Conservation (phyloP, 2,888 invertebrate genomes). For the Ectropis crepuscularia region DNA sequence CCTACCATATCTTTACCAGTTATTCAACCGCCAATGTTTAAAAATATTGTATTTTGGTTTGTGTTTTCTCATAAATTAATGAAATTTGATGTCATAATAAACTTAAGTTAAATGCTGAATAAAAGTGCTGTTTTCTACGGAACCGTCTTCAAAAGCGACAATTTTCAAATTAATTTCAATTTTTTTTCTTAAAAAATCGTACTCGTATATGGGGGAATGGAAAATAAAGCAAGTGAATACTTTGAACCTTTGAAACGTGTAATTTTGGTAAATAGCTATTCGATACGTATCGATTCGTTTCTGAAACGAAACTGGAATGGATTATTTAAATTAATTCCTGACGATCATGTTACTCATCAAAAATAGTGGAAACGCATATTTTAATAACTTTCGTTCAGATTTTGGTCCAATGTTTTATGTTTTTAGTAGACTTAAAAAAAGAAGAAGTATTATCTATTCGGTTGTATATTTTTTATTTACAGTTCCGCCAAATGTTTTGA, state of each 20-base stretch:
- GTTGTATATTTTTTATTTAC: too few relatives aligned
- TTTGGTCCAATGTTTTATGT: background rate
- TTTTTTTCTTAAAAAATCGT: constrained; percentile 70
- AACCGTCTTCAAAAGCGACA: constrained; percentile 42
- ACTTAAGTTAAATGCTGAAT: too few relatives aligned
- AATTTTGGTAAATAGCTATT: constrained; percentile 82
- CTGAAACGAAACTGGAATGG: constrained; percentile 66
- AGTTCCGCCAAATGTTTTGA: background rate
- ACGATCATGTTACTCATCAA: constrained; percentile 25
- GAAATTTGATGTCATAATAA: too few relatives aligned
- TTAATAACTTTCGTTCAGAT: background rate
- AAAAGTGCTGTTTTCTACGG: constrained; percentile 42
- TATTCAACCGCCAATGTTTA: too few relatives aligned
- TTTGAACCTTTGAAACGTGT: constrained; percentile 76
- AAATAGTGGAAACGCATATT: constrained; percentile 20
- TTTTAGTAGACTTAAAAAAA: too few relatives aligned
- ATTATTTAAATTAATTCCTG: constrained; percentile 36
- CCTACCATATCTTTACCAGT: too few relatives aligned
- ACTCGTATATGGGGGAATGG: constrained; percentile 74
- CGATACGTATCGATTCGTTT: constrained; percentile 79
- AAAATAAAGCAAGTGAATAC: constrained; percentile 78
- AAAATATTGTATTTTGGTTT: too few relatives aligned
- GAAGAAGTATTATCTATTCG: too few relatives aligned
- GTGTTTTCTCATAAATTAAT: too few relatives aligned
- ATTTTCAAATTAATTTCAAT: constrained; percentile 47